Conservation (phyloP, 1,140 invertebrate genomes). For the Conus betulinus region DNA sequence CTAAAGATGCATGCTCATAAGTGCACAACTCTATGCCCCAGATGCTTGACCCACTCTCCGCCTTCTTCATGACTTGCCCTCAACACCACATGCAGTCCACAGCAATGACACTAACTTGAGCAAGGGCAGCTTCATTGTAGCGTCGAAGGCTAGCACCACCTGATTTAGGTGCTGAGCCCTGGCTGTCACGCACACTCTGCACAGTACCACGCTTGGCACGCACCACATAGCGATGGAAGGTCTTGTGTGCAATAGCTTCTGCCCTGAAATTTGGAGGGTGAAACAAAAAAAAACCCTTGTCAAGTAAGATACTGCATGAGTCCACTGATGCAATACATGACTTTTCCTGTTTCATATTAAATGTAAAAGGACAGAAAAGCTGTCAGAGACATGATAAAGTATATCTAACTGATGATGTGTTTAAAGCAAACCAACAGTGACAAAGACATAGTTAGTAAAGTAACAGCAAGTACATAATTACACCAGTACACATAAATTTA, state of each 20-base stretch:
- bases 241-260: constrained; percentile 85
- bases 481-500: too few species aligned
- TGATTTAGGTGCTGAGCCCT: constrained; percentile 83
- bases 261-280: constrained; percentile 69
- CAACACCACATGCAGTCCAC: neutral
- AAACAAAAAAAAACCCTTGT: neutral
- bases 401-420: too few species aligned
- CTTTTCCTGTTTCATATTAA: too few species aligned
- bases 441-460: too few species aligned
- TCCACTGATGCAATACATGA: neutral
- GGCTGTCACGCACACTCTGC: constrained; percentile 83
- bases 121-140: constrained; percentile 82
- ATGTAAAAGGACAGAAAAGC: too few species aligned
- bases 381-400: too few species aligned
- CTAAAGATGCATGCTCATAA: too few species aligned
- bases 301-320: neutral
- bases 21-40: too few species aligned
- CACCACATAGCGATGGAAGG: constrained; percentile 91
- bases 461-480: too few species aligned
- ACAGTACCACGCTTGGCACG: constrained; percentile 88
- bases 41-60: too few species aligned
- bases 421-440: too few species aligned
- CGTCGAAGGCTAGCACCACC: constrained; percentile 88
- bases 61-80: too few species aligned
- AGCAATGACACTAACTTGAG: constrained; percentile 55